Base-by-base conservation (phyloP, 2,888 invertebrate species). In the Calliopum simillimum region DNA sequence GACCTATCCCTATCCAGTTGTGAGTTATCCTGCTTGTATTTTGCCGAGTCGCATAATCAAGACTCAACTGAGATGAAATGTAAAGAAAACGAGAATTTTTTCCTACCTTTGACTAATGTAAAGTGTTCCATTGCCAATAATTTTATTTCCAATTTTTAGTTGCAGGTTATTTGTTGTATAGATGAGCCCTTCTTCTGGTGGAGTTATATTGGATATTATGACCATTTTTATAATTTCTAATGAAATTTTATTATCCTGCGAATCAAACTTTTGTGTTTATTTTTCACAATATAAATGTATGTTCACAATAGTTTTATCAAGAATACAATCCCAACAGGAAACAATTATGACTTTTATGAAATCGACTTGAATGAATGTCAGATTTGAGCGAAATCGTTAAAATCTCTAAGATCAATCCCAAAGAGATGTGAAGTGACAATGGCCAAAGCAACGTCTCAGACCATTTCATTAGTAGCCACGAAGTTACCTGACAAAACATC, bases 81-180 rank as follows among this genome's bases (percentile, higher is more conserved):
- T n/a, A 25, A 56, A 62, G 58, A 65, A 21, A 47, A 19, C 19
- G 56, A 12, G 61, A 6, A 5, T 46, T 13, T 33, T 19, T n/a
- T n/a, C 80, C 77, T 71, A 86, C 86, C 82, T 84, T 76, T 84
- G 84, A 41, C 82, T 83, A 5, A 86, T 81, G 70, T 85, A 85
- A 47, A 86, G 71, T 23, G 79, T 83, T 59, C 86, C 86, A 5
- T 73, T 76, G 19, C 82, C 83, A n/a, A 86, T 74, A 3, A 79
- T 65, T 65, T 80, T 78, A 12, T 83, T 77, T 4, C 82, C 85
- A 59, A 86, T 81, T 73, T 85, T 85, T 11, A 86, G 75, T 71
- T 82, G 76, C 33, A 84, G 81, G 72, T 83, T 82, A 68, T 79
- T 78, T 5, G 82, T 78, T 11, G 81, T 79, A 62, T 83, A 86